Evolutionary conservation across 2,797 vertebrate species (phyloP), one percentile per base, ranked within the genome.

Genomic region (Channa striata): DNA sequence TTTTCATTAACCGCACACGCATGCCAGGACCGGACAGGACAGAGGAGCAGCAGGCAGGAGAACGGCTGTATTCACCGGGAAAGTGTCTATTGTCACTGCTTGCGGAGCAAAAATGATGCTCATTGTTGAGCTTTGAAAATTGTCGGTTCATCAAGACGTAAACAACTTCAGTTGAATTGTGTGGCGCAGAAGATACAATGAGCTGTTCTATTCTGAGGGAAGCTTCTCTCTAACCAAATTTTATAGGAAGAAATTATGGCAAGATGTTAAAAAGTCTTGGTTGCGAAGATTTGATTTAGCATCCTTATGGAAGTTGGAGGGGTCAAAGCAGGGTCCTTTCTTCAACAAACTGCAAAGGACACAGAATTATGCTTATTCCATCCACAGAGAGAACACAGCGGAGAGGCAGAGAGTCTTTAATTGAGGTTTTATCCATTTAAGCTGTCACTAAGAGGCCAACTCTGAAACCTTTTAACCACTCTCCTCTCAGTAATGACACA

Each of bases 381-480:
- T 84, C 85, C 64, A 61, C 70, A 72, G 70, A 80, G 61, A 77
- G 80, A 80, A 74, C 30, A n/a, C 40, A 2, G 73, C 68, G 53
- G 76, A 74, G 81, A 87, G 70, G 70, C 58, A 76, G 73, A 44
- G 67, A 80, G 83, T 85, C 86, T 89, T 91, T 92, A 92, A 93
- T 92, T 92, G 92, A 91, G 91, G 90, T 93, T 92, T 91, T 91
- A 90, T 90, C 90, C 91, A 92, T 91, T 92, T 92, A 93, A 92
- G 90, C 92, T 92, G 90, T 91, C 88, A 93, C 90, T 91, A 89
- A 90, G 90, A 91, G 88, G 83, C 90, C 89, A 81, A 84, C 84
- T 85, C 90, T 83, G 87, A 89, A 92, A 91, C 90, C 90, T 92
- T 93, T 93, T 92, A 93, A 91, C 88, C 87, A 87, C 87, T 90